Conservation (phyloP, 2,113 vertebrate genomes). For the Piaya cayana region DNA sequence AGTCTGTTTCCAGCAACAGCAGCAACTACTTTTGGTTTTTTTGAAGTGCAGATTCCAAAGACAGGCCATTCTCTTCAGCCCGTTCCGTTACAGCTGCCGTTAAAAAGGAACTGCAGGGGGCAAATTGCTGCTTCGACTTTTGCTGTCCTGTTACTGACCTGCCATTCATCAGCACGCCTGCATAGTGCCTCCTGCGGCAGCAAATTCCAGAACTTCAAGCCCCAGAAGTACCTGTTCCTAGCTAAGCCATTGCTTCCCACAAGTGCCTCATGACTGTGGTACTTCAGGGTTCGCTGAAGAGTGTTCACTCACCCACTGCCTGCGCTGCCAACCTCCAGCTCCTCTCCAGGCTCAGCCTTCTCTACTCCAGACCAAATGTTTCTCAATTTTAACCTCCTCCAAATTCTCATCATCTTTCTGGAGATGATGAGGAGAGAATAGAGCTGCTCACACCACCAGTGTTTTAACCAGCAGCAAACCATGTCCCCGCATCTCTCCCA, state of each 20-base stretch:
- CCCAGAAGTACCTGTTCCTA: not conserved
- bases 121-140: not conserved
- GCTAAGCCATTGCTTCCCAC: not conserved
- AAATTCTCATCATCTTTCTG: not conserved
- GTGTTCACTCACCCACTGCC: too few relatives aligned
- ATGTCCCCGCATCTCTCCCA: not conserved
- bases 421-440: not conserved
- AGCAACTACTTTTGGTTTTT: not conserved
- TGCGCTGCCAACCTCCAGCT: too few relatives aligned
- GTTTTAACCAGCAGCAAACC: rapidly evolving
- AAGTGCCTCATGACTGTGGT: not conserved
- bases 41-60: not conserved
- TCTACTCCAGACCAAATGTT: rapidly evolving
- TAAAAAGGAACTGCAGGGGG: rapidly evolving
- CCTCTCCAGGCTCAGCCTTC: not conserved
- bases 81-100: rapidly evolving
- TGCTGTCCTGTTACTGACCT: not conserved
- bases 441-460: not conserved
- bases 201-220: not conserved
- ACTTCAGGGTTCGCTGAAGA: not conserved
- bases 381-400: not conserved
- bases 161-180: not conserved
- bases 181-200: not conserved
- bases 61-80: not conserved
- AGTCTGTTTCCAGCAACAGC: not conserved